Percentiles rank a stretch among this genome's conserved stretches.
Conservation (phyloP, 2,888 invertebrate genomes). For the Strigamia transsilvanica region DNA sequence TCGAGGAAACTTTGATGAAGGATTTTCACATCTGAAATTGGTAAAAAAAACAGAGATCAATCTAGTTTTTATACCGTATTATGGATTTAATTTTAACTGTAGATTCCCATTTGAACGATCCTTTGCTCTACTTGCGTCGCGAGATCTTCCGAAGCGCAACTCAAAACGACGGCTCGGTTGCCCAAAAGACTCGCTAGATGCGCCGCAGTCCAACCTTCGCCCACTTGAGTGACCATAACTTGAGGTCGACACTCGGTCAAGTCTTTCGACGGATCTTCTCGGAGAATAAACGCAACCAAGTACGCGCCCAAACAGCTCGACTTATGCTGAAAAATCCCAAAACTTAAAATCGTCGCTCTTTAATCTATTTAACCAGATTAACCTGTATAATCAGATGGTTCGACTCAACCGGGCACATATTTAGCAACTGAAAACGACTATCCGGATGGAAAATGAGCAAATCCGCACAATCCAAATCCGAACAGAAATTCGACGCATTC, state of each 20-base stretch:
- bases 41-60: too few relatives aligned
- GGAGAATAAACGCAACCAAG: background rate
- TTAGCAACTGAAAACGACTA: conserved; percentile 15
- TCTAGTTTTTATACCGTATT: too few relatives aligned
- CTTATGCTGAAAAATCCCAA: background rate
- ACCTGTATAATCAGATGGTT: conserved; percentile 49
- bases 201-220: conserved; percentile 41
- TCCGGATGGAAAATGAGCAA: conserved; percentile 48
- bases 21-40: conserved; percentile 17
- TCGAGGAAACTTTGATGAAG: background rate
- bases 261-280: background rate
- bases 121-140: background rate
- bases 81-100: conserved; percentile 3
- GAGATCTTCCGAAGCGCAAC: background rate
- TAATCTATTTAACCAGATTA: background rate
- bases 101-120: conserved; percentile 29
- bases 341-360: too few relatives aligned
- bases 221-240: background rate
- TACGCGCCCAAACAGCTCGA: conserved; percentile 40
- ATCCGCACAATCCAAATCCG: conserved; percentile 41
- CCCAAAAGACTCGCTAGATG: conserved; percentile 43
- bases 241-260: background rate
- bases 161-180: background rate
- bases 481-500: background rate
- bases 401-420: background rate